These are phyloP conservation scores for Eretmochelys imbricata DNA, from an alignment of 2,113 vertebrate species.

Conservation along the genomic window DNA sequence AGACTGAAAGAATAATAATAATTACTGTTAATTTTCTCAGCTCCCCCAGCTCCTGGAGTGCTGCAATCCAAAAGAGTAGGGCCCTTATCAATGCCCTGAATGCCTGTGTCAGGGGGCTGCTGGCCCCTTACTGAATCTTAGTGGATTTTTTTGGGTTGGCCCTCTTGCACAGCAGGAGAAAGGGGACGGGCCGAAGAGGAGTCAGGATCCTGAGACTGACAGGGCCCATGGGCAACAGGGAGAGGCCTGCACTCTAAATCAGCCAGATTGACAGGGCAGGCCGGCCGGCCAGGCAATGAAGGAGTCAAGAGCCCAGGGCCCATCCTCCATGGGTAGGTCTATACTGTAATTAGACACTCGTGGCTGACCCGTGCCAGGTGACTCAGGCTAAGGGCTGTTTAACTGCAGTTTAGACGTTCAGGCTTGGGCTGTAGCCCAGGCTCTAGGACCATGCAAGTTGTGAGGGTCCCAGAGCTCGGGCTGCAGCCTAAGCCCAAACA, in stretches of 20 bases:
- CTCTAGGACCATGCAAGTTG: background rate
- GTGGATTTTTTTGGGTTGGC: background rate
- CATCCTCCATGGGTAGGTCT: background rate
- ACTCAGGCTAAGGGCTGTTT: too few relatives aligned
- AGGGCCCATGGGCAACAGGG: background rate
- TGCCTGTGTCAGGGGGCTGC: background rate
- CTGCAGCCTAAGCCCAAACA: background rate
- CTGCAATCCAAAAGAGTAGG: background rate
- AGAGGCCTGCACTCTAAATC: background rate
- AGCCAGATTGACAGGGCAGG: background rate
- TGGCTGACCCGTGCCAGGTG: too few relatives aligned
- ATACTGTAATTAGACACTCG: background rate
- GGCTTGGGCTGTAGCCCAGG: too few relatives aligned
- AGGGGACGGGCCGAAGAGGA: background rate
- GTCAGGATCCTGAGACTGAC: background rate
- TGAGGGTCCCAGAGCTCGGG: background rate
- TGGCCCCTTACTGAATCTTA: background rate
- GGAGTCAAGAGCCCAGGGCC: background rate
- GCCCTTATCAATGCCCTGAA: background rate
- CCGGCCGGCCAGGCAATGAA: background rate
- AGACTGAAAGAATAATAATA: background rate
- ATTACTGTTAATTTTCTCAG: background rate
- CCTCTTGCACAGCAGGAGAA: background rate
- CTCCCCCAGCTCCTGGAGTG: background rate
- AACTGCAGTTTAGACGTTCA: background rate